Evolutionary conservation across 2,113 vertebrate genomes (phyloP).

Genomic region (Callipepla squamata): DNA sequence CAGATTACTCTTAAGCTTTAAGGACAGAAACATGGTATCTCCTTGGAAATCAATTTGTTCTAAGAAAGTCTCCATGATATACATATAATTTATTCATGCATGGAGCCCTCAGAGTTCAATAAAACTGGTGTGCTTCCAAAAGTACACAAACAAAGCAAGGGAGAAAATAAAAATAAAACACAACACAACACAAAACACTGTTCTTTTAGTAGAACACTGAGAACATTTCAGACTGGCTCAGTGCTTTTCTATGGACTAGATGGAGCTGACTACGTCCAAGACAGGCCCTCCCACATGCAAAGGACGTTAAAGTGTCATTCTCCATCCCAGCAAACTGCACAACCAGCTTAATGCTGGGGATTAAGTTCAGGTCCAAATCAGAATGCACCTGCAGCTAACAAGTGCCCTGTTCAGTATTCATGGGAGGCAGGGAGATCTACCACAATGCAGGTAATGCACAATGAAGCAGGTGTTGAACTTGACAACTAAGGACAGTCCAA

Average conservation of each 20-base stretch:
- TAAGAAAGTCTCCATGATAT: not conserved
- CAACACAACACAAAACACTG: not conserved
- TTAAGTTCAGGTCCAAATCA: constrained; percentile 39
- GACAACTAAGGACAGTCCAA: not conserved
- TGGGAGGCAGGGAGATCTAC: not conserved
- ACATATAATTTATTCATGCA: constrained; percentile 50
- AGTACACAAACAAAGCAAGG: constrained; percentile 45
- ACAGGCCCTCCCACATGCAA: constrained; percentile 21
- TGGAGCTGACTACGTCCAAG: constrained; percentile 48
- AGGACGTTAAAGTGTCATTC: not conserved
- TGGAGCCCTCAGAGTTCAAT: constrained; percentile 47
- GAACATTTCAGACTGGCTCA: not conserved
- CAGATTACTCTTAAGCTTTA: constrained; percentile 21
- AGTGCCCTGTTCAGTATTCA: not conserved
- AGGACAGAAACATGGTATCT: not conserved
- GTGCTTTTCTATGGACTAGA: constrained; percentile 56
- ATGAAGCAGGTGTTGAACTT: not conserved
- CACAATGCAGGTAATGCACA: not conserved
- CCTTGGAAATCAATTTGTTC: not conserved
- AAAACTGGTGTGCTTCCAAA: constrained; percentile 54
- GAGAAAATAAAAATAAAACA: not conserved
- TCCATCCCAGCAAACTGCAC: constrained; percentile 1
- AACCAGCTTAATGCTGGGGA: constrained; percentile 1
- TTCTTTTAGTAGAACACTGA: constrained; percentile 41
- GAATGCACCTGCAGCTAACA: not conserved